Evolutionary conservation across 2,888 invertebrate genomes (phyloP).

Genomic region (Acanthosepion lycidas): DNA sequence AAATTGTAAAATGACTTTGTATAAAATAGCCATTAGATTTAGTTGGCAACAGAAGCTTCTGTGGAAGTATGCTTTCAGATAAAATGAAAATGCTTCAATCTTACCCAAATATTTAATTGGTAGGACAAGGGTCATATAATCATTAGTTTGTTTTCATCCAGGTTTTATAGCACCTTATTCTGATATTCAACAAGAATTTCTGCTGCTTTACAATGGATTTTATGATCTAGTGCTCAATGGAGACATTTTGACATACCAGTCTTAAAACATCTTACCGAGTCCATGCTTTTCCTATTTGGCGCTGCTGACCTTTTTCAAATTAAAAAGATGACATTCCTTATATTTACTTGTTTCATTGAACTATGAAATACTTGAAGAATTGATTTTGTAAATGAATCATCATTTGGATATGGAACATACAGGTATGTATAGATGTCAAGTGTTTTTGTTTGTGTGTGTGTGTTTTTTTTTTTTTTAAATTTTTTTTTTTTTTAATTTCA

Average conservation of each 20-base stretch:
- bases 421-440: conserved; percentile 33
- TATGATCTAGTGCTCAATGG: neutral
- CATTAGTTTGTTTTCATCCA: conserved; percentile 17
- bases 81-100: neutral
- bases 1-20: neutral
- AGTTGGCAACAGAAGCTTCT: neutral
- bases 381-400: neutral
- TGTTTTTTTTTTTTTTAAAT: neutral
- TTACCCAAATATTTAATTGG: neutral
- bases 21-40: neutral
- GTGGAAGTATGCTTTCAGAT: neutral
- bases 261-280: neutral
- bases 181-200: neutral
- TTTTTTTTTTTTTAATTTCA: neutral
- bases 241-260: neutral
- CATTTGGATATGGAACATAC: conserved; percentile 11
- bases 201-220: neutral
- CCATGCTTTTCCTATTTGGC: neutral
- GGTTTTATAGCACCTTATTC: neutral
- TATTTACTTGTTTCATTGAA: conserved; percentile 4
- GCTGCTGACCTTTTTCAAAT: neutral
- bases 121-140: neutral
- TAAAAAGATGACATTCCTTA: neutral
- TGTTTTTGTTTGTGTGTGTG: neutral
- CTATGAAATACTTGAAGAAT: neutral